These are phyloP conservation scores for Aproaerema taeniolella DNA, from an alignment of 2,888 invertebrate genomes.

Conservation along the genomic window DNA sequence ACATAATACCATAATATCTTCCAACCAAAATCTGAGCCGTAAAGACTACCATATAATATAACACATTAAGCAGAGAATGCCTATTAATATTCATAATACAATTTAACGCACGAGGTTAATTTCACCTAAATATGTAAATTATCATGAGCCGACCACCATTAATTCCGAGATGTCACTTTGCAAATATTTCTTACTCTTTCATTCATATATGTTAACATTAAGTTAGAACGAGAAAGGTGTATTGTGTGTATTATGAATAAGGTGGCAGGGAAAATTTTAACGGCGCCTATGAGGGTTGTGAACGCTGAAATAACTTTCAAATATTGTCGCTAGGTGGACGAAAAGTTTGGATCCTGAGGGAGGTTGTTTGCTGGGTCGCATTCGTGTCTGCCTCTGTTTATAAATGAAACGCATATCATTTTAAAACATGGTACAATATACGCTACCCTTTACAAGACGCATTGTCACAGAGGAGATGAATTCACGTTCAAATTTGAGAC, in stretches of 20 bases:
- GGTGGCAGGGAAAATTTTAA: constrained; percentile 76
- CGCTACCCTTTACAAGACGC: constrained; percentile 28
- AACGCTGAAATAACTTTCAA: constrained; percentile 77
- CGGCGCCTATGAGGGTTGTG: constrained; percentile 78
- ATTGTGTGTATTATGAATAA: constrained; percentile 70
- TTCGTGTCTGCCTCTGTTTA: constrained; percentile 67
- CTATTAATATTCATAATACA: constrained; percentile 78
- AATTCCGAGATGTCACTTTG: constrained; percentile 72
- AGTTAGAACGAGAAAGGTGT: constrained; percentile 38
- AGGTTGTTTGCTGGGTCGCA: constrained; percentile 63
- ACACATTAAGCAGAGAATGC: constrained; percentile 47
- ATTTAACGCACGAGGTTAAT: constrained; percentile 76
- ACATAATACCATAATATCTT: constrained; percentile 23
- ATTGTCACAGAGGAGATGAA: constrained; percentile 23
- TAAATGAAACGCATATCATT: constrained; percentile 72
- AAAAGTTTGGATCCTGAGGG: constrained; percentile 72
- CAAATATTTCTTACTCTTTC: constrained; percentile 56
- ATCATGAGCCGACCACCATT: constrained; percentile 78
- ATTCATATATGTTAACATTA: constrained; percentile 19
- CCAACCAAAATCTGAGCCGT: constrained; percentile 53
- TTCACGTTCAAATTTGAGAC: background rate
- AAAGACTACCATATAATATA: constrained; percentile 58
- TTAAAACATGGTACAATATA: constrained; percentile 50
- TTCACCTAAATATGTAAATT: constrained; percentile 79
- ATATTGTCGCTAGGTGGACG: constrained; percentile 78